Evolutionary conservation across 2,113 vertebrate genomes (phyloP).

Genomic region (Tenebrosternarchus preto): DNA sequence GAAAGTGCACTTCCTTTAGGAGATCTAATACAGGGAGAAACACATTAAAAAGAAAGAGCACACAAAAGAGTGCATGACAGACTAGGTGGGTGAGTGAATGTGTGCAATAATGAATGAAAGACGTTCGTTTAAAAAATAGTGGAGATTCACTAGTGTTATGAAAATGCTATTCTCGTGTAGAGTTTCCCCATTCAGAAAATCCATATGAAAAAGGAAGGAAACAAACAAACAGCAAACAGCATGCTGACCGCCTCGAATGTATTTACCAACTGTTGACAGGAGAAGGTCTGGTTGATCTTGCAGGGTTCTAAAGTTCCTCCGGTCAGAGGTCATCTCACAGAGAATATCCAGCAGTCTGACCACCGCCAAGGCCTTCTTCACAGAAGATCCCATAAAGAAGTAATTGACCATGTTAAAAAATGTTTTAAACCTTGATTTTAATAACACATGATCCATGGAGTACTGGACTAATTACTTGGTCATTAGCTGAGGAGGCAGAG

Average conservation of each 20-base stretch:
- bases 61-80: not conserved
- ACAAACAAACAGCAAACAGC: conserved; percentile 28
- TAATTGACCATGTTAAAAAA: not conserved
- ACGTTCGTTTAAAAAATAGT: too few species aligned
- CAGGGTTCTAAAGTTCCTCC: conserved; percentile 76
- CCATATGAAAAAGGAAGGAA: not conserved
- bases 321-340: conserved; percentile 88
- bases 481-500: conserved; percentile 62
- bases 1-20: conserved; percentile 79
- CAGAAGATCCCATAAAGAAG: conserved; percentile 50
- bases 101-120: not conserved
- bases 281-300: conserved; percentile 84
- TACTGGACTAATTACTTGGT: conserved; percentile 75
- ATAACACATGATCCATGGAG: not conserved
- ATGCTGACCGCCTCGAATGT: not conserved
- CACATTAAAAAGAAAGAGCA: not conserved
- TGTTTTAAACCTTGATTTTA: not conserved
- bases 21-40: conserved; percentile 73
- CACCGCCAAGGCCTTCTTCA: conserved; percentile 82
- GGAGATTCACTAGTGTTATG: not conserved
- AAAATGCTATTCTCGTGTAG: not conserved
- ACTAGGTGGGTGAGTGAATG: not conserved
- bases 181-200: not conserved
- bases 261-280: conserved; percentile 82
- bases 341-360: conserved; percentile 86